A percentile compares a stretch with the other conserved stretches of the same genome.
Evolutionary conservation across 2,888 invertebrate species (phyloP).

Genomic region (Camptogramma bilineatum): DNA sequence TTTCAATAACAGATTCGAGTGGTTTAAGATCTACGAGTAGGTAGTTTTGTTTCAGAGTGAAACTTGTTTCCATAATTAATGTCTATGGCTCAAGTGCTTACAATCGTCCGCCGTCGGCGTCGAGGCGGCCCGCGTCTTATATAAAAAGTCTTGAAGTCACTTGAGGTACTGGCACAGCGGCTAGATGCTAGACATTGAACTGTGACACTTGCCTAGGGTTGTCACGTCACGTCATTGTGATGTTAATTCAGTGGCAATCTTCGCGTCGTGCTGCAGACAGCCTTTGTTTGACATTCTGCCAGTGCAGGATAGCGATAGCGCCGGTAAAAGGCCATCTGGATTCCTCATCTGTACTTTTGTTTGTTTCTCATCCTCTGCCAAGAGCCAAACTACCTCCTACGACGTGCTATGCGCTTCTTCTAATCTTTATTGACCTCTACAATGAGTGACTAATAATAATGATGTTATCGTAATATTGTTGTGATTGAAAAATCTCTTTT

Average conservation of each 20-base stretch:
- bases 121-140: background rate
- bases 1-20: background rate
- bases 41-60: background rate
- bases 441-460: background rate
- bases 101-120: background rate
- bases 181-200: conserved; percentile 46
- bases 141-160: background rate
- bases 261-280: conserved; percentile 24
- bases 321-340: conserved; percentile 8
- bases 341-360: conserved; percentile 1
- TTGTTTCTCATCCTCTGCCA: background rate
- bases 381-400: background rate
- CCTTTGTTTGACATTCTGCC: conserved; percentile 25
- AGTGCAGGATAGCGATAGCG: conserved; percentile 3
- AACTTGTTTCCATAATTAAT: background rate
- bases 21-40: background rate
- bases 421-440: background rate
- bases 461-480: background rate
- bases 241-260: conserved; percentile 34
- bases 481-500: background rate
- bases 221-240: conserved; percentile 26
- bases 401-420: background rate
- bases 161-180: background rate
- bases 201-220: conserved; percentile 45
- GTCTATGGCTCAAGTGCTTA: background rate